Conservation (phyloP, 2,888 invertebrate species). For the Biston betularia region DNA sequence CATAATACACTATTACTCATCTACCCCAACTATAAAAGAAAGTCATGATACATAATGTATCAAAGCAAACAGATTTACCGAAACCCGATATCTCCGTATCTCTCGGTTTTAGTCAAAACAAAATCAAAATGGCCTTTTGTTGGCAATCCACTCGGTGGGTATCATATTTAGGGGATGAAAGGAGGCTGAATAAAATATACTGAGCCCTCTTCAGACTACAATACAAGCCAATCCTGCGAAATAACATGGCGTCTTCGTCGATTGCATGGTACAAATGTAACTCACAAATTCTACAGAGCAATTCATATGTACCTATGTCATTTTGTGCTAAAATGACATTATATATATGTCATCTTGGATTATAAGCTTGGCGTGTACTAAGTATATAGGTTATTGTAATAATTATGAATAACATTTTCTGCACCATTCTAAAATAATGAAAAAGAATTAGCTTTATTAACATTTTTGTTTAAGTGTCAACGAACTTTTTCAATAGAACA, state of each 20-base stretch:
- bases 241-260: not conserved
- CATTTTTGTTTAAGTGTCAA: no score
- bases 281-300: no score
- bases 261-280: no score
- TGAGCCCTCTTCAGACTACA: not conserved
- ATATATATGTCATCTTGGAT: no score
- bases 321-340: no score
- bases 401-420: no score
- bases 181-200: slow-evolving; percentile 44
- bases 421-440: no score
- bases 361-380: no score
- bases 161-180: slow-evolving; percentile 72
- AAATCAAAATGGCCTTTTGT: slow-evolving; percentile 81
- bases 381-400: no score
- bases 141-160: slow-evolving; percentile 78
- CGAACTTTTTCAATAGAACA: no score
- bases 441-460: no score
- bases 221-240: not conserved
- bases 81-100: slow-evolving; percentile 68
- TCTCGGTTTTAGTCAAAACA: slow-evolving; percentile 82
- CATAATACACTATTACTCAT: slow-evolving; percentile 15
- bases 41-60: slow-evolving; percentile 52
- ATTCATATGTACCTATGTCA: no score
- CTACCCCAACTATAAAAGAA: slow-evolving; percentile 27
- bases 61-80: slow-evolving; percentile 72